A percentile compares a stretch with the other conserved stretches of the same genome.
phyloP scores from a whole-genome alignment of 2,113 vertebrate species.

The Varanus komodoensis region DNA sequence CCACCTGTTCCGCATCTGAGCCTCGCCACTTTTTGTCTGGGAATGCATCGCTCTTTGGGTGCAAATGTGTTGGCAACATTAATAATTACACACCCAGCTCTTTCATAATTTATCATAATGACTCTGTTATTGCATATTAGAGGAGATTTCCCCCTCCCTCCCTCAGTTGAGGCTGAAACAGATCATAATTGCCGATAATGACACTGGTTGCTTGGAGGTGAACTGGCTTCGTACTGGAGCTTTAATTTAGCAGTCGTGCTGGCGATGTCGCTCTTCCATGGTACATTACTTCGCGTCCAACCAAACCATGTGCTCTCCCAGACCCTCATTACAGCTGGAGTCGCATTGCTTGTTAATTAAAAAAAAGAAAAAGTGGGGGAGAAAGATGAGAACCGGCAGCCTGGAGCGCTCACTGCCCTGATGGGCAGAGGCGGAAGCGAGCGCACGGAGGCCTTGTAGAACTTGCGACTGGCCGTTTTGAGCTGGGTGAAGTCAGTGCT shows the following conservation, averaged over 20 bases:
- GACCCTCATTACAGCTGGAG: constrained; percentile 53
- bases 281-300: constrained; percentile 60
- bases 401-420: constrained; percentile 50
- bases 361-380: constrained; percentile 9
- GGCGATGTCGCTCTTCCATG: constrained; percentile 58
- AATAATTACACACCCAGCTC: constrained; percentile 59
- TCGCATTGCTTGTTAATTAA: constrained; percentile 63
- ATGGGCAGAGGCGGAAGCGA: constrained; percentile 40
- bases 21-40: not conserved
- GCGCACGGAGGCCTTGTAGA: constrained; percentile 55
- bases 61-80: constrained; percentile 59
- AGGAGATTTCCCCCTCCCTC: constrained; percentile 34
- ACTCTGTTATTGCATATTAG: constrained; percentile 55
- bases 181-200: constrained; percentile 60
- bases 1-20: constrained; percentile 14
- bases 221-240: constrained; percentile 56
- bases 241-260: constrained; percentile 70
- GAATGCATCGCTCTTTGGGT: constrained; percentile 61
- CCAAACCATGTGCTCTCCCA: constrained; percentile 48
- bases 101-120: constrained; percentile 71
- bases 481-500: not conserved
- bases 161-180: constrained; percentile 67
- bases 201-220: constrained; percentile 50
- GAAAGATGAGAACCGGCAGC: constrained; percentile 41
- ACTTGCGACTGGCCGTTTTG: constrained; percentile 48